These are phyloP conservation scores for Lytechinus variegatus DNA, from an alignment of 35 echinoderm and acorn worm species.

Conservation along the genomic window DNA sequence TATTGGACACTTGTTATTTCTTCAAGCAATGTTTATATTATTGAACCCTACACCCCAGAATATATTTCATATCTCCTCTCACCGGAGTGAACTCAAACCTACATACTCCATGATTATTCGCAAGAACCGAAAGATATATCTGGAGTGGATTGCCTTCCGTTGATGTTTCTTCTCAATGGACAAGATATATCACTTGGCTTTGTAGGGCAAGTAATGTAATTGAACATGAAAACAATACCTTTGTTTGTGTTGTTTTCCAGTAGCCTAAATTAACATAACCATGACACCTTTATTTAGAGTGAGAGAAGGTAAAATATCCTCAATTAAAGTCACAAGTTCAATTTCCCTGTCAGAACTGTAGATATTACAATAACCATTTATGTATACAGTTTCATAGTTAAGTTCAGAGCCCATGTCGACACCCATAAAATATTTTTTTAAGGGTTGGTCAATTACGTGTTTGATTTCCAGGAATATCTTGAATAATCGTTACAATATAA, in stretches of 20 bases:
- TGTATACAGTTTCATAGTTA: neutral
- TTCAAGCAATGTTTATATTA: constrained; percentile 5
- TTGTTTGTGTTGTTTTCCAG: neutral
- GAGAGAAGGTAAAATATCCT: too few relatives aligned
- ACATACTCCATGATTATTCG: neutral
- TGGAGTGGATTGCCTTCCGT: neutral
- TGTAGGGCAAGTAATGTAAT: neutral
- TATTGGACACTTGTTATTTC: neutral
- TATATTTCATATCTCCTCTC: neutral
- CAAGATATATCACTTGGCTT: neutral
- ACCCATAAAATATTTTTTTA: neutral
- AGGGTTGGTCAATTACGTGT: neutral
- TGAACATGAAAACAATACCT: neutral
- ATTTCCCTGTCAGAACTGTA: neutral
- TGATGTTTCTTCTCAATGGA: neutral
- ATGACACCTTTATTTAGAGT: neutral
- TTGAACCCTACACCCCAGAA: constrained; percentile 17
- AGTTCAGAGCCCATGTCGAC: neutral
- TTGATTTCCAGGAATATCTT: neutral
- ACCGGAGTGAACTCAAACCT: neutral
- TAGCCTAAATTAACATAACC: neutral
- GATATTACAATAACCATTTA: neutral
- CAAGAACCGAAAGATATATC: neutral
- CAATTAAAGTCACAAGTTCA: neutral
- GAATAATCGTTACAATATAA: neutral